Evolutionary conservation across 2,113 vertebrate species (phyloP), one percentile per base, ranked within the genome.

Genomic region (Corapipo altera): DNA sequence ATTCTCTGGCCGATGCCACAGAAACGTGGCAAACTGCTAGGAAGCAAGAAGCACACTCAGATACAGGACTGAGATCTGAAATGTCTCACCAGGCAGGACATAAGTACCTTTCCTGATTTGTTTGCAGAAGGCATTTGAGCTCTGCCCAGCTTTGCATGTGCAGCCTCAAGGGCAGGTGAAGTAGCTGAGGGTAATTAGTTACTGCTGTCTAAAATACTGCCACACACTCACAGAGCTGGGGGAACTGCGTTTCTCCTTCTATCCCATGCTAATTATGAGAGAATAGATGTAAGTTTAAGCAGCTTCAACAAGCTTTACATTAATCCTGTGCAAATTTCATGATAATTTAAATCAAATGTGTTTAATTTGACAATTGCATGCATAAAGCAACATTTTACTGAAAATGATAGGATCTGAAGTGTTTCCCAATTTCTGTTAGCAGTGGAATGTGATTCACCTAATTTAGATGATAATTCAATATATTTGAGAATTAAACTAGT

Each of bases 81-180:
- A 44, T 33, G 17, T 46, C 51, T 73, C 15, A 9, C 19, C 11
- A 62, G 32, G 12, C 21, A 65, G 67, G 24, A 44, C 21, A 28
- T 2, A 32, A 37, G 28, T 27, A 22, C 27, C 16, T 65, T 23
- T 69, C 27, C 12, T 32, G 35, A 2, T 30, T 19, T 15, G 7
- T n/a, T 61, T 69, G 33, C 24, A 43, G 46, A 39, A 57, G 37
- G 21, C 9, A 13, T 11, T 19, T 55, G 35, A 72, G 28, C 11
- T 59, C 32, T n/a, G 5, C 15, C 15, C 37, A 2, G 5, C 13
- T 70, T n/a, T 2, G 0, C 11, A 6, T 19, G 22, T 2, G 7
- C 44, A 10, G 33, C 44, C 57, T 28, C 32, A 27, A 86, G 27
- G 41, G 61, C 3, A 3, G n/a, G 7, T 19, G 61, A 37, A 13